Evolutionary conservation across 2,888 invertebrate species (phyloP), one percentile per base, ranked within the genome.

Genomic region (Ormyrus thymus): DNA sequence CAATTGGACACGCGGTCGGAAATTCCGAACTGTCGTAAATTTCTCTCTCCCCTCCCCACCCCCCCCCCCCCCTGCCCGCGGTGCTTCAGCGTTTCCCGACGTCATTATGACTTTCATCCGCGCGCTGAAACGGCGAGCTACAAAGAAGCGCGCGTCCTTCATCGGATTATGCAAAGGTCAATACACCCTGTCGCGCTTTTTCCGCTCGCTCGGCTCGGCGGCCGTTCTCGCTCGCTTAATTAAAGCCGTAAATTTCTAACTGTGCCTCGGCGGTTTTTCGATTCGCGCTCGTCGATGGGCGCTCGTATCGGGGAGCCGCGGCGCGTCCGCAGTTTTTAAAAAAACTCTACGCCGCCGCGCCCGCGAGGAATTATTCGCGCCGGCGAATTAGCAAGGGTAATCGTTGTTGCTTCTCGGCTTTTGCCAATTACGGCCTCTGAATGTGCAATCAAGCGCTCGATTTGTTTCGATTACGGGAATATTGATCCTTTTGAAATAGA

Each of bases 141-240:
- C 56, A 70, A 76, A 70, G 69, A 64, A 64, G 29, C n/a, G 70
- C 29, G 15, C 76, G 70, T 76, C 62, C 65, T 71, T 71, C 65
- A 77, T 71, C 76, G 76, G 76, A 77, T 71, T 77, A 77, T 64
- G 50, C 53, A 69, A 69, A 53, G 69, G 62, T 76, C 76, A 71
- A 71, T 71, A 58, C n/a, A 50, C 15, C 15, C 51, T 65, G 13
- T 29, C 65, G 15, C 10, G 9, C n/a, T 46, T 46, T 8, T 65
- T n/a, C 9, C 50, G 43, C 29, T n/a, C 9, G 8, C 11, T 62
- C 55, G 72, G 43, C 50, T 50, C 71, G n/a, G 7, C n/a, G 46
- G 10, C 6, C 8, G 0, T 13, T 72, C 15, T 11, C 53, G 7
- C 56, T 7, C n/a, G n/a, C 56, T 74, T 64, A 55, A 56, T 72